These are phyloP conservation scores for Hermaeophaga mercurialis DNA, from an alignment of 2,888 invertebrate species.

Conservation along the genomic window DNA sequence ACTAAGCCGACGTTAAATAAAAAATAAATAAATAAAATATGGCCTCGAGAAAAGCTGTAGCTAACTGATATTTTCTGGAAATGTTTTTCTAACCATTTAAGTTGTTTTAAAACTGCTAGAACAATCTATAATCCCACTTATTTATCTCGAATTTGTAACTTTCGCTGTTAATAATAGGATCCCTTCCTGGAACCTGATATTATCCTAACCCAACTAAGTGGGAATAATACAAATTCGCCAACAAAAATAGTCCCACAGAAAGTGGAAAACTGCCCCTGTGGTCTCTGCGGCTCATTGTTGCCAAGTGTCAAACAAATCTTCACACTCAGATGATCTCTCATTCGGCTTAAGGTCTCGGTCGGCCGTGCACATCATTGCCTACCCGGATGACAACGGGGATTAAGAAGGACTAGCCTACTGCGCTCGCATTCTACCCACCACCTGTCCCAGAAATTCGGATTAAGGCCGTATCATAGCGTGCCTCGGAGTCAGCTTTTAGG, in stretches of 20 bases:
- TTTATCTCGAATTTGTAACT: no score
- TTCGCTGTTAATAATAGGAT: no score
- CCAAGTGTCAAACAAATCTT: slow-evolving; percentile 49
- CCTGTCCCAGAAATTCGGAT: slow-evolving; percentile 43
- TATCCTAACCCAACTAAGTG: background rate
- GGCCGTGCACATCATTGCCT: slow-evolving; percentile 37
- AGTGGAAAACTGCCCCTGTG: slow-evolving; percentile 22
- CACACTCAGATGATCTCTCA: slow-evolving; percentile 43
- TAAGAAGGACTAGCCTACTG: slow-evolving; percentile 36
- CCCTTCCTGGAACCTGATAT: no score
- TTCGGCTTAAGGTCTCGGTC: slow-evolving; percentile 34
- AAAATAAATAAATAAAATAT: no score
- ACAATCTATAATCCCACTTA: no score
- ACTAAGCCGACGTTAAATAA: no score
- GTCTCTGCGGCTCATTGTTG: slow-evolving; percentile 42
- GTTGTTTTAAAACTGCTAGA: no score
- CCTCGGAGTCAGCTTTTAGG: slow-evolving; percentile 12
- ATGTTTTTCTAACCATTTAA: no score
- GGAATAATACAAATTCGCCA: slow-evolving; percentile 1
- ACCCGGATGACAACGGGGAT: slow-evolving; percentile 39
- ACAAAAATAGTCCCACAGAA: background rate
- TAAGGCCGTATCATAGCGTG: slow-evolving; percentile 38
- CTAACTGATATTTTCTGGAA: no score
- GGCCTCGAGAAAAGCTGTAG: no score
- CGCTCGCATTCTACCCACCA: slow-evolving; percentile 37